Conservation (phyloP, 1,140 invertebrate genomes). For the Drosophila nigrodunni region DNA sequence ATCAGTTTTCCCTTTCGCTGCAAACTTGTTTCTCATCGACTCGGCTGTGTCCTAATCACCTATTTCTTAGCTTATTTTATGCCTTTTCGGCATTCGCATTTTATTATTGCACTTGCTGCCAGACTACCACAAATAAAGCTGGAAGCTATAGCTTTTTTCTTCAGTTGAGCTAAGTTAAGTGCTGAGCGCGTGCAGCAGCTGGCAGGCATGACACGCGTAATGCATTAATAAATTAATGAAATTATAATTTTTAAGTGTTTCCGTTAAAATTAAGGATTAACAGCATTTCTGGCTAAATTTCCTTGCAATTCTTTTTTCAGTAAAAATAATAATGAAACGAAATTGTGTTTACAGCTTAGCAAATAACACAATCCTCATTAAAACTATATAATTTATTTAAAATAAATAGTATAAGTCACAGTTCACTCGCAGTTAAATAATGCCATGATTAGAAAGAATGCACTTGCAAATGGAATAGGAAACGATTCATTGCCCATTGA, state of each 20-base stretch:
- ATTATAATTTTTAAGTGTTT: no score
- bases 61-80: conserved; percentile 51
- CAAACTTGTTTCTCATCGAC: conserved; percentile 57
- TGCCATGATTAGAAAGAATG: not conserved
- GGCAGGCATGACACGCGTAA: no score
- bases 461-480: not conserved
- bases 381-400: no score
- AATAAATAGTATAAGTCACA: no score
- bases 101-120: conserved; percentile 47
- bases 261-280: no score
- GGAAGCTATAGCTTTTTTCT: conserved; percentile 37
- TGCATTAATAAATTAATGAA: no score
- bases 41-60: conserved; percentile 70
- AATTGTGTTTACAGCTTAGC: no score
- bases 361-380: no score
- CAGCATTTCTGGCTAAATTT: no score
- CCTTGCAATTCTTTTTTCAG: no score
- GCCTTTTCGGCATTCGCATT: conserved; percentile 34
- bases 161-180: not conserved
- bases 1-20: conserved; percentile 76
- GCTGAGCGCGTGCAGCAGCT: not conserved
- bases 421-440: no score
- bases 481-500: not conserved
- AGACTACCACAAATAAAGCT: conserved; percentile 32
- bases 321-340: no score